Evolutionary conservation across 2,888 invertebrate species (phyloP).

Genomic region (Petrolisthes cinctipes): DNA sequence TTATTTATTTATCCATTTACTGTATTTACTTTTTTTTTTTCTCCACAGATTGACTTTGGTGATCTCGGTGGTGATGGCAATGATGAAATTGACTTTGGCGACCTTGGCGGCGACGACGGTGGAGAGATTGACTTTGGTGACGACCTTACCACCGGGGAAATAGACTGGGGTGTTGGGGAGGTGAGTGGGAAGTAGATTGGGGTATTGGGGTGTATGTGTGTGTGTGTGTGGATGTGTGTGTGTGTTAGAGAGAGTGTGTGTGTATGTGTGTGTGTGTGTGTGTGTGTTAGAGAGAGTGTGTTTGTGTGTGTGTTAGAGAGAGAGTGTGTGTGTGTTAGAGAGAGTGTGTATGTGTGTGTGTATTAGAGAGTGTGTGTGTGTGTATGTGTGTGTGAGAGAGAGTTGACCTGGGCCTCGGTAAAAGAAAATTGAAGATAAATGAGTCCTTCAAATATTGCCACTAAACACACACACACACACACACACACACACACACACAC

Average conservation of each 20-base stretch:
- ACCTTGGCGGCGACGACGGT: constrained; percentile 71
- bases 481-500: too few species aligned
- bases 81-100: constrained; percentile 33
- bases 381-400: too few species aligned
- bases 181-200: neutral
- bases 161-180: constrained; percentile 61
- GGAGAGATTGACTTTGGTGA: constrained; percentile 77
- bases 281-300: neutral
- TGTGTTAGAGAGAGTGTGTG: neutral
- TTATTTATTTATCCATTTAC: too few species aligned
- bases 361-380: too few species aligned
- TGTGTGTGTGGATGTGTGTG: neutral
- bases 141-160: constrained; percentile 66
- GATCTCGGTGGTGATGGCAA: constrained; percentile 72
- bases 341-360: neutral
- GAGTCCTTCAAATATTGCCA: too few species aligned
- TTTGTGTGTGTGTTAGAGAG: neutral
- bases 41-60: constrained; percentile 72
- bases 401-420: too few species aligned
- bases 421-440: too few species aligned
- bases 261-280: neutral
- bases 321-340: neutral
- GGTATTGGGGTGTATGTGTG: neutral
- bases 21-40: too few species aligned
- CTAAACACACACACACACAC: too few species aligned